These are phyloP conservation scores for Trichomalopsis sarcophagae DNA, from an alignment of 1,140 invertebrate genomes.

Conservation along the genomic window DNA sequence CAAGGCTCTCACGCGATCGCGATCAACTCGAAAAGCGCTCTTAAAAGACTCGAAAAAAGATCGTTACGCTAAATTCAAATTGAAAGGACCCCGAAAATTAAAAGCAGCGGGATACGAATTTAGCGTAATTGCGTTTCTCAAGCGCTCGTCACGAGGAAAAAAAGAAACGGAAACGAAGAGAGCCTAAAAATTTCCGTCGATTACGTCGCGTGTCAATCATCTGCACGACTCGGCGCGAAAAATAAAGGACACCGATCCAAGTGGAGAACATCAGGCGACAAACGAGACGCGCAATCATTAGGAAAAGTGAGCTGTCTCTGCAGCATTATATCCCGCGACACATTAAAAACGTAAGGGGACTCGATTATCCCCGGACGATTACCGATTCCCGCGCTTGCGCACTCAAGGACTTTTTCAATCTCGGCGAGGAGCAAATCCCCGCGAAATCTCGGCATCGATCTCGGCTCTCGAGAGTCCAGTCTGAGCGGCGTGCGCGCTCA, in stretches of 20 bases:
- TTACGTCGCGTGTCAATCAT: constrained; percentile 7
- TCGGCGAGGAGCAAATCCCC: constrained; percentile 10
- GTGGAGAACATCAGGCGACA: not conserved
- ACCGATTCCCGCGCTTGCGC: constrained; percentile 66
- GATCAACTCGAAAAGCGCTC: not conserved
- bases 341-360: constrained; percentile 60
- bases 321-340: not conserved
- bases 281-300: not conserved
- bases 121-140: not conserved
- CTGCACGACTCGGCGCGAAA: not conserved
- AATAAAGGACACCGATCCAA: not conserved
- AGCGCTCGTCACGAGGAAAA: constrained; percentile 47
- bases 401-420: constrained; percentile 72
- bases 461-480: not conserved
- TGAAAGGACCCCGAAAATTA: not conserved
- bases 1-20: no score
- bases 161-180: not conserved
- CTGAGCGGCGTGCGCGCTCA: not conserved
- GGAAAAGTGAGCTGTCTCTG: constrained; percentile 21
- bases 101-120: constrained; percentile 29
- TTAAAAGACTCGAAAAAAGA: not conserved
- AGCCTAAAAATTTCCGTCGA: not conserved
- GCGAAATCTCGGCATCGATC: not conserved
- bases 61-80: constrained; percentile 16
- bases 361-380: constrained; percentile 69